These are phyloP conservation scores for Nothoprocta perdicaria DNA, from an alignment of 2,113 vertebrate species.

Conservation along the genomic window DNA sequence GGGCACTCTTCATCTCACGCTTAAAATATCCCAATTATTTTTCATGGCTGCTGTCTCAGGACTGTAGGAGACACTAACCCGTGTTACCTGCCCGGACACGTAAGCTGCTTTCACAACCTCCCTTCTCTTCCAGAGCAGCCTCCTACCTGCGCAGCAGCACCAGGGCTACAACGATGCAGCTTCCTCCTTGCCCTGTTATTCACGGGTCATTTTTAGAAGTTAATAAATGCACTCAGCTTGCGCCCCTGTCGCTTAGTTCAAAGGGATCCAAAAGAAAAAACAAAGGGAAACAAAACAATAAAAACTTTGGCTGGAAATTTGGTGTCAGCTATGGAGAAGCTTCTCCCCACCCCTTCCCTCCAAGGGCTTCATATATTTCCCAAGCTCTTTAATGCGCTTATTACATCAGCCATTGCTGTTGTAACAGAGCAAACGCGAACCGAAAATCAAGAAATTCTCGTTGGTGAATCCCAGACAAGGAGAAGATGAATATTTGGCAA, in stretches of 20 bases:
- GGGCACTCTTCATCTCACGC: background rate
- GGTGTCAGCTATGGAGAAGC: background rate
- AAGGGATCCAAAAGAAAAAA: background rate
- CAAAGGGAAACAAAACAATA: background rate
- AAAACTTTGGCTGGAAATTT: background rate
- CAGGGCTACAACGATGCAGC: accelerated
- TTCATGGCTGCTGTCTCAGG: background rate
- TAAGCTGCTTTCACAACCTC: background rate
- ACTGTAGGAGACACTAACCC: background rate
- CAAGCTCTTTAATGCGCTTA: background rate
- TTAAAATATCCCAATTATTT: background rate
- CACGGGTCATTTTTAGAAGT: background rate
- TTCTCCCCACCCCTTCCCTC: background rate
- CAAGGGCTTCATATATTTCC: background rate
- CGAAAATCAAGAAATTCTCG: background rate
- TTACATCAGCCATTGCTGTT: background rate
- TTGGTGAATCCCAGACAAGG: background rate
- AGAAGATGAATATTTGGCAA: background rate
- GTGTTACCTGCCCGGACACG: background rate
- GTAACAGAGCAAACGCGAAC: background rate
- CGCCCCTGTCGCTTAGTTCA: background rate
- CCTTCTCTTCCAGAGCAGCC: background rate
- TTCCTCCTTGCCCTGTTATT: background rate
- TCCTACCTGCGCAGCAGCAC: accelerated
- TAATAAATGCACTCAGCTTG: background rate